These are phyloP conservation scores for Dysdera silvatica DNA, from an alignment of 1,140 invertebrate species.

Conservation along the genomic window DNA sequence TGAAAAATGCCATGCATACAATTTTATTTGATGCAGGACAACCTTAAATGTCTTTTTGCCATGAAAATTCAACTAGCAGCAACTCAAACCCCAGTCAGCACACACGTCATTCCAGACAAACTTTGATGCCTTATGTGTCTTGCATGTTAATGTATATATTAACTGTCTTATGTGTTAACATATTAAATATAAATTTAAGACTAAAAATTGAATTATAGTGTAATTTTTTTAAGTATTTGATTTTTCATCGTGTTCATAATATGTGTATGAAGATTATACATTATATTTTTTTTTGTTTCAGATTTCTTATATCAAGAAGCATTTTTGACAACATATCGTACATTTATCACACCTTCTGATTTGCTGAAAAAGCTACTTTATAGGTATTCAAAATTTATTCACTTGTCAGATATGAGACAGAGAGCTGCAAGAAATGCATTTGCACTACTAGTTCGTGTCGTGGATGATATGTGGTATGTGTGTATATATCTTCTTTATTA, in stretches of 20 bases:
- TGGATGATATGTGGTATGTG: constrained; percentile 86
- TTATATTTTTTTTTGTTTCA: constrained; percentile 44
- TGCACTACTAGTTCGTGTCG: constrained; percentile 79
- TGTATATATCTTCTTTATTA: background rate
- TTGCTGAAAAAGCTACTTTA: constrained; percentile 78
- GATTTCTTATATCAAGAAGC: constrained; percentile 93
- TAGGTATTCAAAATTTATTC: constrained; percentile 72
- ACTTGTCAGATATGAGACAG: constrained; percentile 49
- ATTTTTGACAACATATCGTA: constrained; percentile 92
- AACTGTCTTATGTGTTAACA: constrained; percentile 15
- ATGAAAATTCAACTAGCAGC: too few species aligned
- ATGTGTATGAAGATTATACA: background rate
- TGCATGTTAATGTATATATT: too few species aligned
- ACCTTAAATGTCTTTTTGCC: too few species aligned
- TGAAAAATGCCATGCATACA: too few species aligned
- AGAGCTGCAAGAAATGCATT: constrained; percentile 77
- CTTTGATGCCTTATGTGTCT: too few species aligned
- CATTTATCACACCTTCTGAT: constrained; percentile 80
- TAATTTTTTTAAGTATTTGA: constrained; percentile 16
- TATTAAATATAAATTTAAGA: background rate
- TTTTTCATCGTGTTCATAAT: constrained; percentile 30
- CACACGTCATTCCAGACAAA: too few species aligned
- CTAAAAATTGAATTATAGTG: background rate
- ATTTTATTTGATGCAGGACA: too few species aligned
- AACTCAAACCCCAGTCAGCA: too few species aligned